A percentile compares a stretch with the other conserved stretches of the same genome.
Conservation (phyloP, 53 echinoderm and acorn worm genomes). For the Stichopus horrens region DNA sequence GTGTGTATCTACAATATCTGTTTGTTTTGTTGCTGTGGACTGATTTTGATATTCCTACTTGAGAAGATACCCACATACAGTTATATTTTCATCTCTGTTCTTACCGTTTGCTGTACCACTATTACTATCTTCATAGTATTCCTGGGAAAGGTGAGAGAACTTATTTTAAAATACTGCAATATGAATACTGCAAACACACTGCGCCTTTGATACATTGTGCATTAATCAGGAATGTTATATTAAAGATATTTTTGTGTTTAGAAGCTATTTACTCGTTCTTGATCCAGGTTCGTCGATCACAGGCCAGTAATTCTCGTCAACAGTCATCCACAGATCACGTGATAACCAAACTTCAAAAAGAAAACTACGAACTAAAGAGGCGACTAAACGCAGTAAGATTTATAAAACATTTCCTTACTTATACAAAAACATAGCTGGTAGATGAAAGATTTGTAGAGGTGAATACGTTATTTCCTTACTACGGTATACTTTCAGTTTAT, state of each 20-base stretch:
- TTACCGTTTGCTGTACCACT: background rate
- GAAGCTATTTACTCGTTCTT: background rate
- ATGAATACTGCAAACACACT: background rate
- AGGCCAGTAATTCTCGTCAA: background rate
- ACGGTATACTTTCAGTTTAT: too few relatives aligned
- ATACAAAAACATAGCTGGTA: too few relatives aligned
- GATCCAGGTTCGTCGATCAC: background rate
- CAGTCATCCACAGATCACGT: background rate
- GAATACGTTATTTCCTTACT: too few relatives aligned
- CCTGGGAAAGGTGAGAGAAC: background rate
- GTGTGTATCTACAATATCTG: background rate
- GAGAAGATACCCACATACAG: background rate
- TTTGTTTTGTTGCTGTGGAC: background rate
- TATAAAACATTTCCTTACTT: too few relatives aligned
- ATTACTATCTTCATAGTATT: background rate
- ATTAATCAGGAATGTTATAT: background rate
- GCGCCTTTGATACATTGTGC: background rate
- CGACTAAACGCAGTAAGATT: background rate
- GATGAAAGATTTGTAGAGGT: too few relatives aligned
- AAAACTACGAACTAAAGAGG: background rate
- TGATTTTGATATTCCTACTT: background rate
- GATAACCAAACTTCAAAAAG: background rate
- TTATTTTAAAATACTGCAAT: background rate
- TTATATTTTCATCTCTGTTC: background rate
- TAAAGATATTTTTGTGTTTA: background rate